A percentile compares a stretch with the other conserved stretches of the same genome.
Evolutionary conservation across 1,140 invertebrate species (phyloP).

Genomic region (Pseudobourletiella spinata): DNA sequence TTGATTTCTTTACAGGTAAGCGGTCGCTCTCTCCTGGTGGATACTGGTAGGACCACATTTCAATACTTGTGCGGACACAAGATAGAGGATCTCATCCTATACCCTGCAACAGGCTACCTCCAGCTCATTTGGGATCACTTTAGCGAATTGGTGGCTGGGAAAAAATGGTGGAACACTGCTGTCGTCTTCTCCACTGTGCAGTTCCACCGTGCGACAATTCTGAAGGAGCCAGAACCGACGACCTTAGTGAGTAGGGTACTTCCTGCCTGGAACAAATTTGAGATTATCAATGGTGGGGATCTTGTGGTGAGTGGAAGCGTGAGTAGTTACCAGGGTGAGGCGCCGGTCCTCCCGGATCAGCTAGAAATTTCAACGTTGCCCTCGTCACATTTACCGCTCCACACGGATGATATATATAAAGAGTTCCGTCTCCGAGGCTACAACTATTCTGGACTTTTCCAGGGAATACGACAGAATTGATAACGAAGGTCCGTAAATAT

Average conservation of each 20-base stretch:
- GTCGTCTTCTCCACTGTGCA: constrained; percentile 79
- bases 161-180: constrained; percentile 67
- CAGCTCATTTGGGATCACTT: constrained; percentile 85
- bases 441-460: constrained; percentile 82
- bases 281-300: constrained; percentile 77
- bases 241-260: constrained; percentile 84
- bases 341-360: constrained; percentile 49
- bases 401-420: constrained; percentile 77
- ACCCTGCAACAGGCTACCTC: constrained; percentile 92
- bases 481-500: constrained; percentile 51
- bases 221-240: constrained; percentile 69
- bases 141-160: constrained; percentile 57
- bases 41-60: too few relatives aligned
- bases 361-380: constrained; percentile 43
- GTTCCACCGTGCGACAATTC: constrained; percentile 84
- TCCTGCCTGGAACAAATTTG: constrained; percentile 78
- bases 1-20: too few relatives aligned
- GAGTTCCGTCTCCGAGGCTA: constrained; percentile 86
- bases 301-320: constrained; percentile 71
- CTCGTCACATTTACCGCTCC: constrained; percentile 51
- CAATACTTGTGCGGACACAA: constrained; percentile 78
- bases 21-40: too few relatives aligned
- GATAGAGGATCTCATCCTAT: constrained; percentile 88
- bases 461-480: constrained; percentile 61
- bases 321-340: constrained; percentile 52